A percentile compares a stretch with the other conserved stretches of the same genome.
Evolutionary conservation across 2,113 vertebrate species (phyloP).

Genomic region (Romanogobio albipinnatus): DNA sequence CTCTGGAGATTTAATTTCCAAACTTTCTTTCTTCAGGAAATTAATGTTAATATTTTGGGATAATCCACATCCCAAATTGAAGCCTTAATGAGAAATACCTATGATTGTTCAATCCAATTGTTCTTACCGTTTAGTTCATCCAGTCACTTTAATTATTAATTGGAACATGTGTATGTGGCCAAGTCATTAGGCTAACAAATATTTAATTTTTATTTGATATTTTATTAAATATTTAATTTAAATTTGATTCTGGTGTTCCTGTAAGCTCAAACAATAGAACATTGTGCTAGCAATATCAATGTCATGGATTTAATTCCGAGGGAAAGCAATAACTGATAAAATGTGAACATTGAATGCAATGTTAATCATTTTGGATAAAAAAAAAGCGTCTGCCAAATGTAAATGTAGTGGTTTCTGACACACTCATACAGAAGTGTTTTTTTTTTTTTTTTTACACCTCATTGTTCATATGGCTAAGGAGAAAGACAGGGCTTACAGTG

Average conservation of each 20-base stretch:
- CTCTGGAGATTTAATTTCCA: too few species aligned
- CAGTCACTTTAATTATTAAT: not conserved
- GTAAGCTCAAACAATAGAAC: too few species aligned
- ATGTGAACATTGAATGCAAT: not conserved
- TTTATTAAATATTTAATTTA: too few species aligned
- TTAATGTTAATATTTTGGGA: constrained; percentile 62
- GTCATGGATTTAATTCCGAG: too few species aligned
- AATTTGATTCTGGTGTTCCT: too few species aligned
- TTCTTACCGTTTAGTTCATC: not conserved
- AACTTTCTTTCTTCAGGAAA: too few species aligned
- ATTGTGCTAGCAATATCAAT: too few species aligned
- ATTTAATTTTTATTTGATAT: too few species aligned
- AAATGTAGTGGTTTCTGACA: not conserved
- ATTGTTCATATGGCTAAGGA: constrained; percentile 24
- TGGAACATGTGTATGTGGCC: too few species aligned
- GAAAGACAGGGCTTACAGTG: not conserved
- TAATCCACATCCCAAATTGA: not conserved
- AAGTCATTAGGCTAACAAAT: too few species aligned
- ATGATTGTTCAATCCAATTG: not conserved
- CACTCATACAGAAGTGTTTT: not conserved
- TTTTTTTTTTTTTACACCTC: not conserved
- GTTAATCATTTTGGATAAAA: not conserved
- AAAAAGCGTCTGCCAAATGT: not conserved
- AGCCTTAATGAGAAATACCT: not conserved
- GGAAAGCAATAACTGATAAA: too few species aligned